Evolutionary conservation across 2,888 invertebrate species (phyloP), one percentile per base, ranked within the genome.

Genomic region (Fissipunctia ypsillon): DNA sequence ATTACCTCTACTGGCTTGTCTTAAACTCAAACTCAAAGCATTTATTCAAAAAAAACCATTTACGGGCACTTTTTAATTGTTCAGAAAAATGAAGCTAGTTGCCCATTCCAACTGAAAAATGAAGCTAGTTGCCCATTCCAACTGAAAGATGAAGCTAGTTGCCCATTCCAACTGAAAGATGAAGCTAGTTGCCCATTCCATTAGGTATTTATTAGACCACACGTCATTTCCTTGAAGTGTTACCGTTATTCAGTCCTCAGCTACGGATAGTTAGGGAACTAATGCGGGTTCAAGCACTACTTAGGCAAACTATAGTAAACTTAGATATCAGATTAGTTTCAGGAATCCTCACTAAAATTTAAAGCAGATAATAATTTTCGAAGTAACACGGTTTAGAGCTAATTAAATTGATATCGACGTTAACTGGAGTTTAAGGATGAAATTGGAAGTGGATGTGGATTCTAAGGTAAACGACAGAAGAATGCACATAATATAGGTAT

Each of bases 311-410:
- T 85, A 65, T 71, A 73, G 25, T 69, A 59, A 84, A 83, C 83
- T 84, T 81, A 73, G 69, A 70, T 85, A 63, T 74, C 41, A 72
- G 64, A 76, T 65, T 73, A 83, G 78, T 84, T 78, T 68, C 61
- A 74, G 73, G 78, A 83, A 83, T 78, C 74, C 78, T 74, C 59
- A 71, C 85, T 81, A 78, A 83, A 78, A 85, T 85, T 85, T 74
- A 71, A 85, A 81, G 73, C 66, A 71, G 67, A 81, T 83, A 81
- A 83, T 85, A 74, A 84, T 84, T 81, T 76, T 70, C 76, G 63
- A 72, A 83, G 81, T 73, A 73, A 66, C 73, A 70, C 65, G 63
- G 45, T 54, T 76, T 52, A 65, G 52, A 57, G 69, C 57, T 78
- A 76, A 83, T 84, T 78, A 64, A 83, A 83, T 78, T 80, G 28